Conservation (phyloP, 2,888 invertebrate genomes). For the Tenodera sinensis region DNA sequence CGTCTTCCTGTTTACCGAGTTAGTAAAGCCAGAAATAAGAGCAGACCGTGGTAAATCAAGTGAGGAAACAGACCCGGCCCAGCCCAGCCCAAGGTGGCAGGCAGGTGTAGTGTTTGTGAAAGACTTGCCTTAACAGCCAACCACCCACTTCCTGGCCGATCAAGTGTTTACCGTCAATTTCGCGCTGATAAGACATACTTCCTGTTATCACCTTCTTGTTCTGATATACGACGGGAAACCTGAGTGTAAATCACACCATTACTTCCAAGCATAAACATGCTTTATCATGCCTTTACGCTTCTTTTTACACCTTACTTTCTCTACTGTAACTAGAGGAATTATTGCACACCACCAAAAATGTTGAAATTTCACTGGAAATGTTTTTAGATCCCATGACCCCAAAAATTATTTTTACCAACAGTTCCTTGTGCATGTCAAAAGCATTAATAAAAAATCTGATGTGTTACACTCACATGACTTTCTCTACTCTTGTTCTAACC, state of each 20-base stretch:
- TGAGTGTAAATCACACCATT: neutral
- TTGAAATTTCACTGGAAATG: too few species aligned
- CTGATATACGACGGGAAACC: neutral
- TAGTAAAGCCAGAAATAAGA: neutral
- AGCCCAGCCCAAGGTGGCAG: neutral
- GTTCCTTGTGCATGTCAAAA: too few species aligned
- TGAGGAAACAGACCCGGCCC: neutral
- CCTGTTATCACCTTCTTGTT: neutral
- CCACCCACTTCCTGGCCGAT: neutral
- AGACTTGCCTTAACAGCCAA: neutral
- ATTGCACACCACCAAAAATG: too few species aligned
- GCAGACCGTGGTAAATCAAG: neutral
- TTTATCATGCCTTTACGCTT: too few species aligned
- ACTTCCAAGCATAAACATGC: neutral
- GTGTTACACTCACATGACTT: too few species aligned
- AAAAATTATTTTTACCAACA: too few species aligned
- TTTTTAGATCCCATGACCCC: too few species aligned
- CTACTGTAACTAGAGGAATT: too few species aligned
- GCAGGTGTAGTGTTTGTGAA: neutral
- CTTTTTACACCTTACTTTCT: too few species aligned
- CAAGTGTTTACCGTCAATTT: slow-evolving; percentile 1
- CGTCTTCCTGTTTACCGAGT: neutral
- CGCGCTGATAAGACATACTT: slow-evolving; percentile 5
- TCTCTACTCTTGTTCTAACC: too few species aligned
- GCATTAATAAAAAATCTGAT: too few species aligned